These are phyloP conservation scores for Mellilla xanthometata DNA, from an alignment of 2,888 invertebrate genomes.

Conservation along the genomic window DNA sequence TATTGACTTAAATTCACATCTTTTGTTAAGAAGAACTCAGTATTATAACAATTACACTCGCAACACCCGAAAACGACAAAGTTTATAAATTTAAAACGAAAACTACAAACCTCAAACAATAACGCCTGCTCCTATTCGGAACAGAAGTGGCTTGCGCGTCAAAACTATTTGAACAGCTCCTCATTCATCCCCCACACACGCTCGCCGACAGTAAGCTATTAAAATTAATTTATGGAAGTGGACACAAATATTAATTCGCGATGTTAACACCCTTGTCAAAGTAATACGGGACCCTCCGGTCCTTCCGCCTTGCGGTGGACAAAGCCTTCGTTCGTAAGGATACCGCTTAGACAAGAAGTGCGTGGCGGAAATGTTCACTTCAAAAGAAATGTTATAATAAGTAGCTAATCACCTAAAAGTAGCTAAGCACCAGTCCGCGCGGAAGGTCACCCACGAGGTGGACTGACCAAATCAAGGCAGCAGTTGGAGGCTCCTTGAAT, in stretches of 20 bases:
- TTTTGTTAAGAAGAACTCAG: too few species aligned
- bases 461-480: too few species aligned
- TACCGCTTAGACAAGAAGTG: conserved; percentile 31
- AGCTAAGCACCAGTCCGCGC: too few species aligned
- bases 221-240: conserved; percentile 44
- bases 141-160: conserved; percentile 1
- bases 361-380: conserved; percentile 7
- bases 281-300: conserved; percentile 42
- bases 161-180: conserved; percentile 13
- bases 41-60: too few species aligned
- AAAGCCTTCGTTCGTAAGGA: conserved; percentile 41
- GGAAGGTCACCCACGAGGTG: too few species aligned
- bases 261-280: conserved; percentile 54
- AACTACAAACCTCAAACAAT: conserved; percentile 1
- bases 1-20: too few species aligned
- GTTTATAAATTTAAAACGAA: background rate
- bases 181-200: conserved; percentile 9
- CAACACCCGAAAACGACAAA: too few species aligned
- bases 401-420: too few species aligned
- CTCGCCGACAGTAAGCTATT: conserved; percentile 29
- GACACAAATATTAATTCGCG: conserved; percentile 49
- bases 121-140: conserved; percentile 11
- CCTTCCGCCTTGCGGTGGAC: conserved; percentile 53
- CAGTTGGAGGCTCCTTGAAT: too few species aligned
- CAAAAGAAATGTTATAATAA: too few species aligned